These are phyloP conservation scores for Phortica okadai DNA, from an alignment of 2,888 invertebrate genomes.

Conservation along the genomic window DNA sequence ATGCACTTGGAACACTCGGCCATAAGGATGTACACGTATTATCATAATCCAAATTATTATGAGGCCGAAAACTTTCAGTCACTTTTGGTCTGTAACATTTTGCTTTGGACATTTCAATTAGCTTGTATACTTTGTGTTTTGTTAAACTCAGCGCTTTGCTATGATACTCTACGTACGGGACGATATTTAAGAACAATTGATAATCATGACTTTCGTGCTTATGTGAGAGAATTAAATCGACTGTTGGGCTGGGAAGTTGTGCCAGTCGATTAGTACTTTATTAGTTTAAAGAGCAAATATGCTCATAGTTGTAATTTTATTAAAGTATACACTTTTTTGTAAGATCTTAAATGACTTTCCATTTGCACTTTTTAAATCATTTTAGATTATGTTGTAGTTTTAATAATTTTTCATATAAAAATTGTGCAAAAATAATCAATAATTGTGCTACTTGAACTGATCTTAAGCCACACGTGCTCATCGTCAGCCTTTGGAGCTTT, in stretches of 20 bases:
- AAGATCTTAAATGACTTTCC: too few species aligned
- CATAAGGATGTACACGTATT: background rate
- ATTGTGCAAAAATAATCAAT: too few species aligned
- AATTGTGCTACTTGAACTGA: too few species aligned
- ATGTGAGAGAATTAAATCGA: background rate
- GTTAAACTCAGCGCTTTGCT: background rate
- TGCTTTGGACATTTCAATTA: background rate
- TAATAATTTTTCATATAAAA: too few species aligned
- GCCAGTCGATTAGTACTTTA: background rate
- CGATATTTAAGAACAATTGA: background rate
- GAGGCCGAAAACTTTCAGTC: background rate
- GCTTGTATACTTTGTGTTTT: background rate
- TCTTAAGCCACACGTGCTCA: too few species aligned
- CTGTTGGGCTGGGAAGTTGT: slow-evolving; percentile 10
- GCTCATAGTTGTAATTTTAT: background rate
- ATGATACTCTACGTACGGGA: background rate
- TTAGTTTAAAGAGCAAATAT: background rate
- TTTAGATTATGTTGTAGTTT: too few species aligned
- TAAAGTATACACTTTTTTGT: background rate
- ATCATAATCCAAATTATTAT: background rate
- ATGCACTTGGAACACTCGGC: background rate
- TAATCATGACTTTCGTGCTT: slow-evolving; percentile 3
- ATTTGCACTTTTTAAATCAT: too few species aligned
- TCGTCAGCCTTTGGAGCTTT: too few species aligned
- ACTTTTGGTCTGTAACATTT: background rate